Percentiles rank a stretch among this genome's conserved stretches.
These are phyloP conservation scores for Diorhabda elongata DNA, from an alignment of 1,140 invertebrate species.

Conservation along the genomic window DNA sequence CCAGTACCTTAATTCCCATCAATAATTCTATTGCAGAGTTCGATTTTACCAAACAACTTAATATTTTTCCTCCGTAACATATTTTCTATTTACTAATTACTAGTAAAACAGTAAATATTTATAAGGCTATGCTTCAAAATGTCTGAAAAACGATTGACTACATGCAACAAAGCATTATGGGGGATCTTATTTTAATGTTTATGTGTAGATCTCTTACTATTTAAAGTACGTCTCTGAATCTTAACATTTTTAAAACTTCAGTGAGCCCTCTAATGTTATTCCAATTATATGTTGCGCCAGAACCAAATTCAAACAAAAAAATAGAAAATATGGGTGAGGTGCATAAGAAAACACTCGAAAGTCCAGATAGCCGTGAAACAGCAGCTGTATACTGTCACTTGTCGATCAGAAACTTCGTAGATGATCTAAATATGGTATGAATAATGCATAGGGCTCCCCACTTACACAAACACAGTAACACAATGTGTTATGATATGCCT, in stretches of 20 bases:
- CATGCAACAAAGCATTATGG: no score
- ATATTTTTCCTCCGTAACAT: no score
- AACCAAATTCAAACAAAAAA: constrained; percentile 14
- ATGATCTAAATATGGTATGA: constrained; percentile 44
- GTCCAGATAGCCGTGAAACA: constrained; percentile 36
- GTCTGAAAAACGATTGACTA: no score
- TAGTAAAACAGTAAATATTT: no score
- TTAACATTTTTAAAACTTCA: not conserved
- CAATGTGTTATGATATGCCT: constrained; percentile 44
- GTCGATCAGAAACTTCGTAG: constrained; percentile 40
- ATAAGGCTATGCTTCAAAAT: no score
- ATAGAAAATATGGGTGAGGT: constrained; percentile 7
- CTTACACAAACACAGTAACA: constrained; percentile 39
- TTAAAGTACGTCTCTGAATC: no score
- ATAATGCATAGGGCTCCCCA: constrained; percentile 43
- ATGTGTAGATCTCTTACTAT: no score
- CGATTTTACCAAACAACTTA: no score
- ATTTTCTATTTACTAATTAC: no score
- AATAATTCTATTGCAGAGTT: no score
- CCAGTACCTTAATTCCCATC: no score
- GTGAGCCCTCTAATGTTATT: constrained; percentile 1
- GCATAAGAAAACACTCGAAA: constrained; percentile 33
- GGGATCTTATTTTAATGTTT: no score
- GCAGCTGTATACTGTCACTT: constrained; percentile 46
- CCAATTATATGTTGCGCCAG: not conserved